phyloP scores from a whole-genome alignment of 2,888 invertebrate species.

The Eilema sororculum region DNA sequence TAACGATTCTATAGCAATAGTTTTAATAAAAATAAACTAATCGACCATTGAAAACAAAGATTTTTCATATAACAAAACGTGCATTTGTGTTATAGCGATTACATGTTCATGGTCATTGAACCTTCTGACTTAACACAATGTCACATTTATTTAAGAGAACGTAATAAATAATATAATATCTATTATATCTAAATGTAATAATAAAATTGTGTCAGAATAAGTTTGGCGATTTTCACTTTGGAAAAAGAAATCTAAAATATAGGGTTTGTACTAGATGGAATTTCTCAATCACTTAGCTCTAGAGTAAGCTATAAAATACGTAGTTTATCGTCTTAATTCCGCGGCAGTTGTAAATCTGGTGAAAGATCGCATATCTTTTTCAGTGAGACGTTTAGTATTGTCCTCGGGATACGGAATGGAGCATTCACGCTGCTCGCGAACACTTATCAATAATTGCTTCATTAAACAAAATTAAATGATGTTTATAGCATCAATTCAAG shows the following conservation, averaged over 20 bases:
- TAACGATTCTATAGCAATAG: conserved; percentile 22
- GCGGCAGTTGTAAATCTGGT: conserved; percentile 20
- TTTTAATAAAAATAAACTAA: conserved; percentile 19
- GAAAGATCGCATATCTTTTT: conserved; percentile 5
- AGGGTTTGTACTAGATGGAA: conserved; percentile 26
- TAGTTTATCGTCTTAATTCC: conserved; percentile 22
- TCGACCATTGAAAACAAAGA: conserved; percentile 33
- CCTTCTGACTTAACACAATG: conserved; percentile 52
- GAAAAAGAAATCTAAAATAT: conserved; percentile 29
- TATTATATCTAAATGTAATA: too few species aligned
- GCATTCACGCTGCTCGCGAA: background rate
- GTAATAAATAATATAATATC: conserved; percentile 51
- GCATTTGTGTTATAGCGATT: conserved; percentile 41
- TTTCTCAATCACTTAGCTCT: conserved; percentile 38
- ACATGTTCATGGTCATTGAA: conserved; percentile 52
- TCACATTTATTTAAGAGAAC: conserved; percentile 53
- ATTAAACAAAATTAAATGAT: background rate
- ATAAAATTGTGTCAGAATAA: conserved; percentile 47
- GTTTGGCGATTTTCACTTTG: conserved; percentile 45
- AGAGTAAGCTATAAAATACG: conserved; percentile 9
- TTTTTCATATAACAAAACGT: conserved; percentile 30
- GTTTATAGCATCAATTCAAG: background rate
- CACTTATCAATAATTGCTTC: background rate
- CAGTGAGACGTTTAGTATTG: background rate
- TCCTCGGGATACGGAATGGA: background rate